Evolutionary conservation across 2,797 vertebrate genomes (phyloP).

Genomic region (Holocentrus rufus): DNA sequence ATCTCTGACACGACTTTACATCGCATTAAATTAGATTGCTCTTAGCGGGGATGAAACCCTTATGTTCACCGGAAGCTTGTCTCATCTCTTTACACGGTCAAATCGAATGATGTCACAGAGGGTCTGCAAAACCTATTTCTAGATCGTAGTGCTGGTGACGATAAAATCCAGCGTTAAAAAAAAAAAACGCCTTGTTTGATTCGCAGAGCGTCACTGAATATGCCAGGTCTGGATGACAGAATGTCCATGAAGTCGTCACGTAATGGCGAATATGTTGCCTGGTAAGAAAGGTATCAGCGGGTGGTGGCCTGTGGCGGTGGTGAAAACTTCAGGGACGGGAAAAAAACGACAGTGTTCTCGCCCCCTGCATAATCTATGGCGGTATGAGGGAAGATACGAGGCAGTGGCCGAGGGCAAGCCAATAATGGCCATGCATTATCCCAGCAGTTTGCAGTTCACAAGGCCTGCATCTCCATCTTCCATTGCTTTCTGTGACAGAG

Average conservation of each 20-base stretch:
- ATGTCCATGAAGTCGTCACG: constrained; percentile 35
- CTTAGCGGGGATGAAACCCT: constrained; percentile 31
- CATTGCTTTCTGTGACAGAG: constrained; percentile 28
- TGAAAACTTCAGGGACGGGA: constrained; percentile 21
- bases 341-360: constrained; percentile 44
- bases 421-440: constrained; percentile 63
- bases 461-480: constrained; percentile 39
- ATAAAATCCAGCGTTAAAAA: constrained; percentile 38
- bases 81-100: constrained; percentile 52
- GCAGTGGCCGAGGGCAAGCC: constrained; percentile 53
- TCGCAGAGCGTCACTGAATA: constrained; percentile 55
- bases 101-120: constrained; percentile 46
- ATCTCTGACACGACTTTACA: constrained; percentile 64
- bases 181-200: constrained; percentile 38
- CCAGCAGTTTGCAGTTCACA: constrained; percentile 27
- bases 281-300: constrained; percentile 21
- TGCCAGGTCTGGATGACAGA: constrained; percentile 46
- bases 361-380: constrained; percentile 46
- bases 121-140: constrained; percentile 44
- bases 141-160: constrained; percentile 4
- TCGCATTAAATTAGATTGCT: constrained; percentile 69
- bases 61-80: constrained; percentile 48
- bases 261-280: constrained; percentile 59
- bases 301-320: constrained; percentile 48
- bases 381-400: constrained; percentile 29